phyloP scores from a whole-genome alignment of 2,888 invertebrate genomes.

The Cephus pulcher region DNA sequence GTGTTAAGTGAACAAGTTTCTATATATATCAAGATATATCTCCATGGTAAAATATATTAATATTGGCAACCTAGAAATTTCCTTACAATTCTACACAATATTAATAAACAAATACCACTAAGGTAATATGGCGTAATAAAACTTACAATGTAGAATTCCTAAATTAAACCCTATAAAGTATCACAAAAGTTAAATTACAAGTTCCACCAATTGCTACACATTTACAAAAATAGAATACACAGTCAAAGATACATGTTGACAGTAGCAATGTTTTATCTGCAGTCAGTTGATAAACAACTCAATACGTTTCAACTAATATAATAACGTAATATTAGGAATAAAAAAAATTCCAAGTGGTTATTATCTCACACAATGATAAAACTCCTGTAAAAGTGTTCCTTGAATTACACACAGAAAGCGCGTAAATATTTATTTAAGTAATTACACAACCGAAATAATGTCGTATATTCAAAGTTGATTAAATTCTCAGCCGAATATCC shows the following conservation, averaged over 20 bases:
- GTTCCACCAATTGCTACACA: background rate
- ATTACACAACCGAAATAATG: background rate
- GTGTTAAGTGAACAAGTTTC: background rate
- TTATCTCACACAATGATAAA: background rate
- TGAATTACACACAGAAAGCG: background rate
- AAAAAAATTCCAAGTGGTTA: background rate
- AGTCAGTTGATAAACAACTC: background rate
- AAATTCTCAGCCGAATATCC: background rate
- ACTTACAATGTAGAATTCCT: background rate
- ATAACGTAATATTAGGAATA: background rate
- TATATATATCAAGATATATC: background rate
- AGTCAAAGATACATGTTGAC: background rate
- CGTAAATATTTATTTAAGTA: background rate
- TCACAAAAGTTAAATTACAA: background rate
- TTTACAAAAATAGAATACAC: background rate
- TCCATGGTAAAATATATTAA: background rate
- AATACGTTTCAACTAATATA: background rate
- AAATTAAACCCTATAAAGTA: background rate
- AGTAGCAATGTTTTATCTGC: background rate
- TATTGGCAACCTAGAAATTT: background rate
- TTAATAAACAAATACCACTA: background rate
- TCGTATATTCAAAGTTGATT: background rate
- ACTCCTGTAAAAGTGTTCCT: background rate
- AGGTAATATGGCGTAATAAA: background rate
- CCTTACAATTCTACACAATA: background rate